These are phyloP conservation scores for Ceratoteleas bidentatus DNA, from an alignment of 1,140 invertebrate species.

Conservation along the genomic window DNA sequence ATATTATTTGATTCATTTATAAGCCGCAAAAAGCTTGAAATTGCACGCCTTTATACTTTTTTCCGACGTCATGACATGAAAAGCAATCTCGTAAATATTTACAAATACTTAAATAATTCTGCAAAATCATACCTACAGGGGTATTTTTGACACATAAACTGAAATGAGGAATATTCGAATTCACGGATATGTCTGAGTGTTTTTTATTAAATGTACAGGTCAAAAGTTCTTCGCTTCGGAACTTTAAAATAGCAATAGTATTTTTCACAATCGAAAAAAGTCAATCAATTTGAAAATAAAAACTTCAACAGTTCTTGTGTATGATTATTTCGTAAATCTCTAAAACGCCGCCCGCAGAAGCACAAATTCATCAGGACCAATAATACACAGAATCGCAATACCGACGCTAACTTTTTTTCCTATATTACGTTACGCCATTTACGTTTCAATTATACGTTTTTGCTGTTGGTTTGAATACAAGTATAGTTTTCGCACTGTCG, in stretches of 20 bases:
- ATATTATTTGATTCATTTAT: no score
- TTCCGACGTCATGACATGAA: no score
- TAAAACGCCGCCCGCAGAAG: neutral
- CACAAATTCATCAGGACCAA: neutral
- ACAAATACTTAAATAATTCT: no score
- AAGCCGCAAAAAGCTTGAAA: no score
- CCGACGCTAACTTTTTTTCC: conserved; percentile 7
- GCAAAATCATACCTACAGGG: no score
- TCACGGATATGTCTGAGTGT: no score
- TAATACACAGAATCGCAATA: conserved; percentile 1
- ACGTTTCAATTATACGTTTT: conserved; percentile 27
- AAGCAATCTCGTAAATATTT: no score
- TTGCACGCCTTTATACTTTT: no score
- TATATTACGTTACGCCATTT: conserved; percentile 24
- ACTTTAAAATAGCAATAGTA: neutral
- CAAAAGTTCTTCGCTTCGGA: neutral
- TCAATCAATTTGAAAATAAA: neutral
- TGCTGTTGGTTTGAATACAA: conserved; percentile 21
- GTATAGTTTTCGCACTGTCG: conserved; percentile 18
- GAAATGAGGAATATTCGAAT: no score
- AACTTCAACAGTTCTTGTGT: neutral
- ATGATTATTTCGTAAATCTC: neutral
- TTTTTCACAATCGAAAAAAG: neutral
- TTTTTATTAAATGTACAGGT: neutral
- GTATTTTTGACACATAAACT: no score